Conservation (phyloP, 1,140 invertebrate species). For the Drosophila oshimai region DNA sequence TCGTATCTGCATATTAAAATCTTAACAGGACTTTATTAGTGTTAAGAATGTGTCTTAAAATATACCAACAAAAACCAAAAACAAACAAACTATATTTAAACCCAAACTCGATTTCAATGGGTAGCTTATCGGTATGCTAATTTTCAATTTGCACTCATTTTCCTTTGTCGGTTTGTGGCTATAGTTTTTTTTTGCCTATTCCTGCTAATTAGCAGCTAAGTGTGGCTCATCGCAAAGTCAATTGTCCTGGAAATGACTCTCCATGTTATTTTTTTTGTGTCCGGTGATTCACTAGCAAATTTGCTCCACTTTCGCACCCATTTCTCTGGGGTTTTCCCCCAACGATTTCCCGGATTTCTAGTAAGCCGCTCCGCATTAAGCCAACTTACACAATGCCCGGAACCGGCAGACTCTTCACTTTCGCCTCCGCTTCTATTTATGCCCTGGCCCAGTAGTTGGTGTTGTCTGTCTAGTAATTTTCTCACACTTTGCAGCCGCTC, state of each 20-base stretch:
- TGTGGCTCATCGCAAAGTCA: slow-evolving; percentile 54
- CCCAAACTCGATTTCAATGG: neutral
- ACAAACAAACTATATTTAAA: neutral
- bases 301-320: slow-evolving; percentile 26
- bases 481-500: slow-evolving; percentile 64
- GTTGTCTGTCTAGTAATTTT: slow-evolving; percentile 74
- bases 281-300: slow-evolving; percentile 3
- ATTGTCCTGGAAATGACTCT: slow-evolving; percentile 15
- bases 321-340: slow-evolving; percentile 8
- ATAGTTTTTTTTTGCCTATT: slow-evolving; percentile 3
- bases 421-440: slow-evolving; percentile 61
- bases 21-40: too few species aligned
- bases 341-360: neutral
- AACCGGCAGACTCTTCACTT: slow-evolving; percentile 44
- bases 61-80: too few species aligned
- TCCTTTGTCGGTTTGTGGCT: slow-evolving; percentile 1
- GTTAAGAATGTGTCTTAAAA: too few species aligned
- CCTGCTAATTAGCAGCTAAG: slow-evolving; percentile 57
- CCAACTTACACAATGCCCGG: slow-evolving; percentile 36
- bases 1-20: too few species aligned
- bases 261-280: slow-evolving; percentile 12
- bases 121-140: neutral
- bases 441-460: slow-evolving; percentile 34
- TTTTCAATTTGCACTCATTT: slow-evolving; percentile 57
- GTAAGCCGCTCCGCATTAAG: slow-evolving; percentile 38